Base-by-base conservation (phyloP, 1,140 invertebrate genomes). In the Coelopa frigida region DNA sequence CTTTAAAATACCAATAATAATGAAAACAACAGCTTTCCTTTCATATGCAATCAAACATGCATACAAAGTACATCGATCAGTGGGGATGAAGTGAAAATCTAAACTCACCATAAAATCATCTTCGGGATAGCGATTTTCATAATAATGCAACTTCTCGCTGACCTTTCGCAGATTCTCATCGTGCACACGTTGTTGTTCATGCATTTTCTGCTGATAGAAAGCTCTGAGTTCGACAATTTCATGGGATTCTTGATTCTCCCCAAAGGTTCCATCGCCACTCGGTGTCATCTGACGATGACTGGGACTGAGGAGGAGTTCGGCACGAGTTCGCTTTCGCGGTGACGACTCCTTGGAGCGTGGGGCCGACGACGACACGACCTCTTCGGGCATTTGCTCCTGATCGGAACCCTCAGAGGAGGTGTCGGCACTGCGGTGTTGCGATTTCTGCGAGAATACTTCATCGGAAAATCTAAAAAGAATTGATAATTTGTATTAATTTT, bases 361-460 rank as follows among this genome's bases (percentile, higher is more conserved):
- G 3, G 31, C 15, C 17, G 17, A 10, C 18, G 38, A 3, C 37
- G 24, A 20, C 21, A 31, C 38, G 6, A 37, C 23, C 20, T 66
- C 64, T 6, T 63, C 56, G 3, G 56, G 56, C 46, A 64, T 14
- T 21, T 58, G 57, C 26, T 69, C 66, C 5, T 48, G 44, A 32
- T 68, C 66, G 0, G 66, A 68, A 37, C 57, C 53, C 27, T 68
- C 65, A 1, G 51, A 45, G 1, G 61, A 65, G 14, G 55, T 65
- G 33, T 66, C 58, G 11, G 53, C 53, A 8, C 39, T 53, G 41
- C 55, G 27, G 20, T 56, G 51, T 50, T 77, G 76, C 2, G 78
- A 81, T n/a, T 81, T 78, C 49, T 82, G 80, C 55, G 79, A 83
- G 48, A 81, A 81, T 22, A 84, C 64, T 51, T 83, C 81, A 50